A percentile compares a stretch with the other conserved stretches of the same genome.
phyloP scores from a whole-genome alignment of 2,113 vertebrate species.

The Stegastes partitus region DNA sequence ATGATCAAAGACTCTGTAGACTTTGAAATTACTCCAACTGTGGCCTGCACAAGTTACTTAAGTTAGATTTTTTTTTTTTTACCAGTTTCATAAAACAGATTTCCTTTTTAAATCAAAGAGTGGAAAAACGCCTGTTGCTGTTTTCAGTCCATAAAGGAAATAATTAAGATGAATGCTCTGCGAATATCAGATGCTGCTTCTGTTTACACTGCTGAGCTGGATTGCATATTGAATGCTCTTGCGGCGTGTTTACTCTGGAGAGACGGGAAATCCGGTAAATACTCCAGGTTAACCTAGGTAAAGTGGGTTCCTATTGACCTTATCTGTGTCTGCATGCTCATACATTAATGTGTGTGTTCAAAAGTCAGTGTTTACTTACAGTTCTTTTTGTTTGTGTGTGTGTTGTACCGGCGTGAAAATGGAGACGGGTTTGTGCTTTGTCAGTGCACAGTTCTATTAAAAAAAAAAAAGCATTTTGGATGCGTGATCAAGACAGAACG shows the following conservation, averaged over 20 bases:
- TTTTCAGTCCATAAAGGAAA: constrained; percentile 17
- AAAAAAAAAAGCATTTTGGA: not conserved
- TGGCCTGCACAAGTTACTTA: constrained; percentile 31
- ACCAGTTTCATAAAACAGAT: constrained; percentile 14
- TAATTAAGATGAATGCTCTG: not conserved
- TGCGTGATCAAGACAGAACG: constrained; percentile 19
- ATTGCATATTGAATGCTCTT: constrained; percentile 5
- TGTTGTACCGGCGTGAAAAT: not conserved
- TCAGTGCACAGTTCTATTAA: not conserved
- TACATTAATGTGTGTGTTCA: constrained; percentile 15
- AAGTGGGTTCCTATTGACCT: constrained; percentile 43
- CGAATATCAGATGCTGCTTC: constrained; percentile 7
- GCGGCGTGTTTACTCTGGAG: constrained; percentile 22
- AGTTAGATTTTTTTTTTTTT: constrained; percentile 44
- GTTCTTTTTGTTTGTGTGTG: not conserved
- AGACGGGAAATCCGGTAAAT: constrained; percentile 42
- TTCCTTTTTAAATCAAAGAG: not conserved
- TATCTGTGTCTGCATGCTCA: constrained; percentile 36
- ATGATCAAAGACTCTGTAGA: constrained; percentile 25
- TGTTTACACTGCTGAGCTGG: constrained; percentile 1
- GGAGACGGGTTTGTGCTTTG: constrained; percentile 18
- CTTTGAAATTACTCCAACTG: constrained; percentile 11
- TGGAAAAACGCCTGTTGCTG: not conserved
- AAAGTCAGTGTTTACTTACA: constrained; percentile 17
- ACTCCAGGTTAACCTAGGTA: constrained; percentile 15